These are phyloP conservation scores for Momotus momota DNA, from an alignment of 2,797 vertebrate species.

Conservation along the genomic window DNA sequence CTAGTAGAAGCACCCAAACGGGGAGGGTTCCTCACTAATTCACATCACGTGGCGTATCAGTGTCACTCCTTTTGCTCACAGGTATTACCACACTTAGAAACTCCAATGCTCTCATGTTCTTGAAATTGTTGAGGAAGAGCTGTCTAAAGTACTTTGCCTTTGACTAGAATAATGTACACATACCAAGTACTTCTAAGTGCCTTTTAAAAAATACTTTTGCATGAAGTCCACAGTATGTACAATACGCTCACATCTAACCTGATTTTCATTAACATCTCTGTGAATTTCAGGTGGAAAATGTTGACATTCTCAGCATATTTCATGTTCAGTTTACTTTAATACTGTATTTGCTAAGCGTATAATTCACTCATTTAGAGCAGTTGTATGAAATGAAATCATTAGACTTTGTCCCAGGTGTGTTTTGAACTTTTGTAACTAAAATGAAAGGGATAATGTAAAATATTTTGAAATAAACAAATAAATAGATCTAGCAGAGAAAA, in stretches of 20 bases:
- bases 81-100: background rate
- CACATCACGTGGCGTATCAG: background rate
- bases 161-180: background rate
- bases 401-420: background rate
- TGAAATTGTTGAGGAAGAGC: background rate
- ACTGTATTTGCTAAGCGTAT: background rate
- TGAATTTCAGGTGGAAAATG: background rate
- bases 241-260: background rate
- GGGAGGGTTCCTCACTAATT: background rate
- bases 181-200: background rate
- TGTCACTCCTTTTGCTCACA: background rate
- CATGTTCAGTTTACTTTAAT: background rate
- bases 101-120: background rate
- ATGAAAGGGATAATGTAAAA: background rate
- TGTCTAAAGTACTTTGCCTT: background rate
- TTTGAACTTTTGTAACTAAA: background rate
- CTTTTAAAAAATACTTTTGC: background rate
- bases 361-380: background rate
- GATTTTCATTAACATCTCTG: background rate
- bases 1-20: background rate
- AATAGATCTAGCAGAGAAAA: background rate
- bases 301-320: background rate
- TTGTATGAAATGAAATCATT: background rate
- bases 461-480: background rate
- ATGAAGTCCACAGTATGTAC: background rate